phyloP scores from a whole-genome alignment of 2,888 invertebrate genomes.

The Chironomus riparius region DNA sequence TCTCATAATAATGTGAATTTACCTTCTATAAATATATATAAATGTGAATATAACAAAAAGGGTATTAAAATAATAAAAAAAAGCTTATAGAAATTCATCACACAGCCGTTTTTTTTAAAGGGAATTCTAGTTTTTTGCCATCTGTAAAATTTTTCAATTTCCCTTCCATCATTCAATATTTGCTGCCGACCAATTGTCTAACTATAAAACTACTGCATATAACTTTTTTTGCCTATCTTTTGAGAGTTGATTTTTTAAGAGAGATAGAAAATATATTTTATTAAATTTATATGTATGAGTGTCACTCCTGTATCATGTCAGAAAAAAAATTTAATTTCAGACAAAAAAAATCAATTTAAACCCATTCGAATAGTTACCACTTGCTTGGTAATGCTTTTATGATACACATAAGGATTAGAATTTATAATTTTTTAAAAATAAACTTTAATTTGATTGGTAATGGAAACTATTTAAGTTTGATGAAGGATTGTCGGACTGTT shows the following conservation, averaged over 20 bases:
- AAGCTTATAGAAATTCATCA: slow-evolving; percentile 22
- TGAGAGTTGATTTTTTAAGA: background rate
- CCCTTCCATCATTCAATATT: background rate
- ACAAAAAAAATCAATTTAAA: too few species aligned
- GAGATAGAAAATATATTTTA: background rate
- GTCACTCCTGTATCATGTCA: background rate
- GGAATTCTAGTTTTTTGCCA: background rate
- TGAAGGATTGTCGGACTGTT: too few species aligned
- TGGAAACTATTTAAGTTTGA: too few species aligned
- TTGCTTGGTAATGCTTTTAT: background rate
- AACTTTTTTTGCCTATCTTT: background rate
- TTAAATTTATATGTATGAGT: too few species aligned
- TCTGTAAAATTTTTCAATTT: slow-evolving; percentile 19
- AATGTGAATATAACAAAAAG: background rate
- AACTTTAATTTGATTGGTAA: too few species aligned
- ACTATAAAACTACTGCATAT: background rate
- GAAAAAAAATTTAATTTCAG: background rate
- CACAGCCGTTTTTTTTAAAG: background rate
- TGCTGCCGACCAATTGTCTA: slow-evolving; percentile 3
- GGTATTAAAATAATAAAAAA: slow-evolving; percentile 27
- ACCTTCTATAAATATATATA: background rate
- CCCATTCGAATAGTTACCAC: background rate
- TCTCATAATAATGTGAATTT: background rate
- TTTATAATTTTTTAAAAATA: background rate
- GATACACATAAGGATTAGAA: background rate